Percentiles rank a stretch among this genome's conserved stretches.
Conservation (phyloP, 2,888 invertebrate species). For the Capitulum mitella region DNA sequence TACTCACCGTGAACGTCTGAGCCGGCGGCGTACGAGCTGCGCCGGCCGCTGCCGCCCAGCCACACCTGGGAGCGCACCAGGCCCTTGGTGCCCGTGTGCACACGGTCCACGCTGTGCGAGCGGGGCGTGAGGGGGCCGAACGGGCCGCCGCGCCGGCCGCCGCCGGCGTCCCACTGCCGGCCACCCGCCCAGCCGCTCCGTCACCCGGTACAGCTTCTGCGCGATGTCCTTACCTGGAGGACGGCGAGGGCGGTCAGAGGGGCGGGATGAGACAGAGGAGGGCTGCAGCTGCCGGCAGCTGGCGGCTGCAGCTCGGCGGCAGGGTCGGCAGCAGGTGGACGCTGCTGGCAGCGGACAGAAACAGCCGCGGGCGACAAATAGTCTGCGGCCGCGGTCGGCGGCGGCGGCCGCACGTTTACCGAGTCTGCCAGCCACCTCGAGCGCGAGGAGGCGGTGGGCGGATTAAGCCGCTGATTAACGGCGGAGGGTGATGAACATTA, state of each 20-base stretch:
- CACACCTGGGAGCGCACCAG: slow-evolving; percentile 54
- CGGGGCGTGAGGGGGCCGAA: slow-evolving; percentile 45
- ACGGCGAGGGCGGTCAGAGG: not conserved
- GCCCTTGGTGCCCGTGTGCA: slow-evolving; percentile 67
- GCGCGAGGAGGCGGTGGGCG: too few species aligned
- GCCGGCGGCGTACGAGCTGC: slow-evolving; percentile 59
- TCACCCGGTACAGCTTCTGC: slow-evolving; percentile 71
- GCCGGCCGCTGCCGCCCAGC: slow-evolving; percentile 16
- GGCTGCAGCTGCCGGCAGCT: too few species aligned
- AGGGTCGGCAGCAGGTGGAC: too few species aligned
- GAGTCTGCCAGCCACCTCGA: too few species aligned
- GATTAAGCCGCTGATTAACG: too few species aligned
- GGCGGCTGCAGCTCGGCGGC: too few species aligned
- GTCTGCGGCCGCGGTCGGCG: too few species aligned
- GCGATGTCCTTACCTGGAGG: slow-evolving; percentile 67
- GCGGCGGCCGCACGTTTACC: too few species aligned
- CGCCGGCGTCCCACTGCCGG: slow-evolving; percentile 45
- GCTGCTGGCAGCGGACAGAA: too few species aligned
- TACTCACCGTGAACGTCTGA: slow-evolving; percentile 70
- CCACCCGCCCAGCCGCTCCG: slow-evolving; percentile 56
- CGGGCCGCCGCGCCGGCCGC: slow-evolving; percentile 37
- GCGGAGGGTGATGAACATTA: too few species aligned
- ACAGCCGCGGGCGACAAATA: too few species aligned
- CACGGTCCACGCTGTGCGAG: slow-evolving; percentile 68
- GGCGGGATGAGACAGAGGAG: too few species aligned